These are phyloP conservation scores for Isaurus tuberculatus DNA, from an alignment of 92 coral and sea anemone genomes.

Conservation along the genomic window DNA sequence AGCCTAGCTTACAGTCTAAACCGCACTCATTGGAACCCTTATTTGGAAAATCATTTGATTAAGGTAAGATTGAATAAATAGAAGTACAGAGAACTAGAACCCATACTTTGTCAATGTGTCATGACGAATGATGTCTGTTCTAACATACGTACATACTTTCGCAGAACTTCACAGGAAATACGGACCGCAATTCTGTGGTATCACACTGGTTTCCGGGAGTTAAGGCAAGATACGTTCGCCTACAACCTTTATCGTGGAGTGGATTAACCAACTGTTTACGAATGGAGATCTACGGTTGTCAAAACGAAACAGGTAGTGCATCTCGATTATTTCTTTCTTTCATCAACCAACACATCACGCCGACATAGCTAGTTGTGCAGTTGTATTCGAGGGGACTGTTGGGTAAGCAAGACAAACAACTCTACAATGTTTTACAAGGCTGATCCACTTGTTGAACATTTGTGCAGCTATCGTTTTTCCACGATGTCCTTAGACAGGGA, in stretches of 20 bases:
- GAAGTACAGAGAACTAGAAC: too few relatives aligned
- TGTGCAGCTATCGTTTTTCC: too few relatives aligned
- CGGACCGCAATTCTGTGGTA: constrained; percentile 80
- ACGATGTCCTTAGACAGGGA: too few relatives aligned
- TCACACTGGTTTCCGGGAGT: constrained; percentile 79
- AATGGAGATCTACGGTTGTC: constrained; percentile 89
- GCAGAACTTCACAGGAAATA: constrained; percentile 84
- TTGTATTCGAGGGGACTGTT: not conserved
- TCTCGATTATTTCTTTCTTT: not conserved
- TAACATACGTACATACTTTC: not conserved
- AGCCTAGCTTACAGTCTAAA: constrained; percentile 75
- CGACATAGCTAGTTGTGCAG: not conserved
- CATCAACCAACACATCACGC: not conserved
- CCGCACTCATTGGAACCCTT: constrained; percentile 77
- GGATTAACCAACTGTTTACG: constrained; percentile 96
- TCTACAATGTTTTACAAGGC: too few relatives aligned
- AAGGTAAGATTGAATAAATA: constrained; percentile 60
- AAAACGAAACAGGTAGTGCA: constrained; percentile 51
- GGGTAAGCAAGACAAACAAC: too few relatives aligned
- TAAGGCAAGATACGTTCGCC: constrained; percentile 75
- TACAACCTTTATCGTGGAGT: constrained; percentile 82
- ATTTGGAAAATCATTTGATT: constrained; percentile 61
- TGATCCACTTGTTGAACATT: too few relatives aligned
- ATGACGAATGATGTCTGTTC: not conserved
- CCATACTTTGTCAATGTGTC: not conserved